Conservation (phyloP, 1,140 invertebrate species). For the Battus philenor region DNA sequence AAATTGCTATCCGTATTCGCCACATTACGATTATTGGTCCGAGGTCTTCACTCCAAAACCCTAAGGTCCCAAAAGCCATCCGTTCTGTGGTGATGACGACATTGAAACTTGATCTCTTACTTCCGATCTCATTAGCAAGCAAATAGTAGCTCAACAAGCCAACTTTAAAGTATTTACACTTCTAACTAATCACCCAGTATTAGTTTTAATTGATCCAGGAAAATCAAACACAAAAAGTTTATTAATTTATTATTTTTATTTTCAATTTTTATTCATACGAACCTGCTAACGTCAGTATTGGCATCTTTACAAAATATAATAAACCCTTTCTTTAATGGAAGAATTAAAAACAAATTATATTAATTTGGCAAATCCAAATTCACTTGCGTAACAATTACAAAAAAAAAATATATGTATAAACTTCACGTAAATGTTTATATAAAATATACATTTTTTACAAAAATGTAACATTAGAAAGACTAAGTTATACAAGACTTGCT, state of each 20-base stretch:
- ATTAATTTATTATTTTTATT: conserved; percentile 69
- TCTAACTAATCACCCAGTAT: too few species aligned
- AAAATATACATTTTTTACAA: conserved; percentile 73
- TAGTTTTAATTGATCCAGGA: too few species aligned
- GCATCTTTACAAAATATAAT: conserved; percentile 71
- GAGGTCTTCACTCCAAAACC: too few species aligned
- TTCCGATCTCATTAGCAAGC: too few species aligned
- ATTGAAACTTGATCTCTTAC: too few species aligned
- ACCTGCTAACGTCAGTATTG: conserved; percentile 53
- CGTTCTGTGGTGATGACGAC: too few species aligned
- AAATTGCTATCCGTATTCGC: too few species aligned
- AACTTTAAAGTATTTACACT: too few species aligned
- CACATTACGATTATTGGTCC: too few species aligned
- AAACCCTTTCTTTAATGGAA: conserved; percentile 66
- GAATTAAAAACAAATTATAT: conserved; percentile 69
- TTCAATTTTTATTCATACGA: conserved; percentile 68
- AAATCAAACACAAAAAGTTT: conserved; percentile 45
- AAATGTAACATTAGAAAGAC: conserved; percentile 51
- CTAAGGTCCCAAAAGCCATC: too few species aligned
- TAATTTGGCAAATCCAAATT: conserved; percentile 72
- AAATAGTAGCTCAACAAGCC: too few species aligned
- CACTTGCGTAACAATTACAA: conserved; percentile 60
- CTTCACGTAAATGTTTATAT: conserved; percentile 60
- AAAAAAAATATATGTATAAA: conserved; percentile 53
- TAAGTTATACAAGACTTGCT: conserved; percentile 41